phyloP scores from a whole-genome alignment of 2,797 vertebrate genomes.

The Tapera naevia region DNA sequence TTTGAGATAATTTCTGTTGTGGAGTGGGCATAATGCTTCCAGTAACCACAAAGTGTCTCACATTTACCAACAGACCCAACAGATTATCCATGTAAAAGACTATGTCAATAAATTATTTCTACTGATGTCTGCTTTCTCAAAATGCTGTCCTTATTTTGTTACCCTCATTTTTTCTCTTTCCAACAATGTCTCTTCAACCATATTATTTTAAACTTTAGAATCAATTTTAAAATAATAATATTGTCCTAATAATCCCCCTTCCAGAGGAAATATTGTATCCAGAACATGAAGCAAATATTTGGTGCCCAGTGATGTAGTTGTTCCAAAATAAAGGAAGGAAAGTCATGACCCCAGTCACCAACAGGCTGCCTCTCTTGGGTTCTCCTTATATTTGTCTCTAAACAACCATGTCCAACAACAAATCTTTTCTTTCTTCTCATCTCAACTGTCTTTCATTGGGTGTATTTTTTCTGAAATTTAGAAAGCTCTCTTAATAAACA shows the following conservation, averaged over 20 bases:
- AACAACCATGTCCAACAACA: not conserved
- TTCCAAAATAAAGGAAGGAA: not conserved
- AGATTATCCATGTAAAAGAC: not conserved
- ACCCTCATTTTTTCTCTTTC: not conserved
- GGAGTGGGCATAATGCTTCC: not conserved
- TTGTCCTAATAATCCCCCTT: not conserved
- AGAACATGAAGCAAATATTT: not conserved
- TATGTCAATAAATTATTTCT: not conserved
- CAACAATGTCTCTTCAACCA: not conserved
- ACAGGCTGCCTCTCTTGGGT: not conserved
- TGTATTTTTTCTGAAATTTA: not conserved
- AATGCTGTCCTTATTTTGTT: not conserved
- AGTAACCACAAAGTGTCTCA: not conserved
- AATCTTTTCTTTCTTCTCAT: not conserved
- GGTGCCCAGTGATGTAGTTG: not conserved
- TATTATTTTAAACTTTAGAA: not conserved
- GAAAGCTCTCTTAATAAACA: not conserved
- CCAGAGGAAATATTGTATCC: not conserved
- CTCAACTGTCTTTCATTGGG: not conserved
- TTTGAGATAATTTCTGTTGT: not conserved
- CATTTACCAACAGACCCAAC: rapidly evolving
- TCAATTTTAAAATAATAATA: not conserved
- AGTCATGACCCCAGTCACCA: not conserved
- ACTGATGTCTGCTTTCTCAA: not conserved
- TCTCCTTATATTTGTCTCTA: not conserved